phyloP scores from a whole-genome alignment of 1,140 invertebrate genomes.

The Drosophila hydei region DNA sequence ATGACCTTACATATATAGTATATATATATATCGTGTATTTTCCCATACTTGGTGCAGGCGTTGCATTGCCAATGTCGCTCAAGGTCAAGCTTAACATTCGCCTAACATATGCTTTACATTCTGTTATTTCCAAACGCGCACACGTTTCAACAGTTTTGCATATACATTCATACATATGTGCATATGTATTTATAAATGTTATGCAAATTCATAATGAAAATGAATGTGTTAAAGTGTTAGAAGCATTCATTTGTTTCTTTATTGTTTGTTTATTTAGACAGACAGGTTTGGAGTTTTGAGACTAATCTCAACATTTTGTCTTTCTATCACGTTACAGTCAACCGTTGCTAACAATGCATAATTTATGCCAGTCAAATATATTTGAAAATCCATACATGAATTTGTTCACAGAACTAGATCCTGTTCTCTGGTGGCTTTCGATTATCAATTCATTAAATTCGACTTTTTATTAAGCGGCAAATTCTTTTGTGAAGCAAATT shows the following conservation, averaged over 20 bases:
- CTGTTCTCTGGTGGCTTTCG: conserved; percentile 52
- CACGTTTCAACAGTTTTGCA: conserved; percentile 45
- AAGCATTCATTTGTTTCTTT: conserved; percentile 42
- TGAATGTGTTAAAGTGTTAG: conserved; percentile 53
- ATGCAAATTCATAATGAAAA: conserved; percentile 72
- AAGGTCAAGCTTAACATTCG: conserved; percentile 59
- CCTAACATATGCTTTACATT: conserved; percentile 49
- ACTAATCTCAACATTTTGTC: conserved; percentile 32
- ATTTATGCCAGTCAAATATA: conserved; percentile 56
- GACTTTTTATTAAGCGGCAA: conserved; percentile 37
- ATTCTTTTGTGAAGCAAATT: conserved; percentile 47
- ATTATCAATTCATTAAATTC: conserved; percentile 28
- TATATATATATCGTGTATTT: conserved; percentile 27
- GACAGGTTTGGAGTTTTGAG: conserved; percentile 40
- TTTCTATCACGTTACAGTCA: conserved; percentile 18
- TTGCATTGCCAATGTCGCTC: conserved; percentile 66
- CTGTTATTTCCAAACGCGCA: conserved; percentile 33
- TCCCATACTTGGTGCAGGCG: conserved; percentile 46
- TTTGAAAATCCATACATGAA: conserved; percentile 6
- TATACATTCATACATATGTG: conserved; percentile 8
- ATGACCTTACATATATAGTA: conserved; percentile 18
- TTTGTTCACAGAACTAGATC: conserved; percentile 48
- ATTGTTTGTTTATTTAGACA: conserved; percentile 73
- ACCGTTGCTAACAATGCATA: conserved; percentile 61
- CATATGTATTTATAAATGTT: conserved; percentile 40